These are phyloP conservation scores for Conops quadrifasciatus DNA, from an alignment of 2,888 invertebrate genomes.

Conservation along the genomic window DNA sequence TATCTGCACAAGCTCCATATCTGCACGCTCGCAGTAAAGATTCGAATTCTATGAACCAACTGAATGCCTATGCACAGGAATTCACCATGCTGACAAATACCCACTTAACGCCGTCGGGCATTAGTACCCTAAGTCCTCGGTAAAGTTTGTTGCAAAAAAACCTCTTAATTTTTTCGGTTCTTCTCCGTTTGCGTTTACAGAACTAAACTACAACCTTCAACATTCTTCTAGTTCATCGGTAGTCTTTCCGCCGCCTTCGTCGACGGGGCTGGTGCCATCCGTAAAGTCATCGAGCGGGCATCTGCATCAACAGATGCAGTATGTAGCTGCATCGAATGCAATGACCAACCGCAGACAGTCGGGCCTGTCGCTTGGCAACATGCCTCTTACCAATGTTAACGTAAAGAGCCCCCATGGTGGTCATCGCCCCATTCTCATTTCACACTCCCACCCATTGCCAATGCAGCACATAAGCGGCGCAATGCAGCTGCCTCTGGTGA, in stretches of 20 bases:
- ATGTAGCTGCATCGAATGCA: constrained; percentile 57
- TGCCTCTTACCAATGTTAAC: constrained; percentile 49
- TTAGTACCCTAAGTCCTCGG: constrained; percentile 57
- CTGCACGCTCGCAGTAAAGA: constrained; percentile 54
- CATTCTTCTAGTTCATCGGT: constrained; percentile 66
- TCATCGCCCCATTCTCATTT: constrained; percentile 60
- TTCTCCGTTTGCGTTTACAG: constrained; percentile 58
- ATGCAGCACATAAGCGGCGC: constrained; percentile 53
- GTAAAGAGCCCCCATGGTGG: constrained; percentile 47
- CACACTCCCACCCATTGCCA: constrained; percentile 62
- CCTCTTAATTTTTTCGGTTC: constrained; percentile 50
- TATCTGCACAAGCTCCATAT: constrained; percentile 45
- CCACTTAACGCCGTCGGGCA: constrained; percentile 50
- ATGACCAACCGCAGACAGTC: constrained; percentile 63
- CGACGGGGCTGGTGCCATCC: constrained; percentile 61
- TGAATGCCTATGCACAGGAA: constrained; percentile 90
- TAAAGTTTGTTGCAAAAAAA: constrained; percentile 52
- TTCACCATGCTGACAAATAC: constrained; percentile 74
- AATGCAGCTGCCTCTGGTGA: constrained; percentile 61
- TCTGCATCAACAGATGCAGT: constrained; percentile 66
- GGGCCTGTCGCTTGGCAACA: constrained; percentile 59
- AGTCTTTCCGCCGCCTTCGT: constrained; percentile 53
- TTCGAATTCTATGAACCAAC: constrained; percentile 67
- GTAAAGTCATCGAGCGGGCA: constrained; percentile 69
- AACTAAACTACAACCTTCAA: constrained; percentile 66